Evolutionary conservation across 2,888 invertebrate genomes (phyloP), one percentile per base, ranked within the genome.

Genomic region (Acrobasis repandana): DNA sequence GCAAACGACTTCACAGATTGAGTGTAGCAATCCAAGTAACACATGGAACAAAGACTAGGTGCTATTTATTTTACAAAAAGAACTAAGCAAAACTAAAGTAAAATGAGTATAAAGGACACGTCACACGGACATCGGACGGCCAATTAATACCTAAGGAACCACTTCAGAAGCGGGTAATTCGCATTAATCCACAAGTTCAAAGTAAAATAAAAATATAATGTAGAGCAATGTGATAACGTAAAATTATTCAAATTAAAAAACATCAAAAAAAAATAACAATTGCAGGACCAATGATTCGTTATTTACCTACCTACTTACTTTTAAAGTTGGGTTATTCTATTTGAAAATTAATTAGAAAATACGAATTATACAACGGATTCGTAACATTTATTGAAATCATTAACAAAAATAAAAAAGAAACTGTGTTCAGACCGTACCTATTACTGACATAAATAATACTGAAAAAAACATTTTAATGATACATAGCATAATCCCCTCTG

Each of bases 81-180:
- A 38, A 38, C 38, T 11, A 38, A 38, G 38, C 38, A 1, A 38
- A 38, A 38, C 38, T 38, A 38, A 10, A 38, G 38, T 38, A 38
- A 11, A 38, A 38, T 38, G 38, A 14, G 38, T 11, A 38, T 38
- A 38, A 38, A 10, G 38, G 14, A 38, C 38, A 38, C 38, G 50
- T 58, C 36, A 50, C 49, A 49, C 38, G 14, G 49, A 36, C 58
- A 50, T 9, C 18, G n/a, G n/a, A n/a, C n/a, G n/a, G n/a, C n/a
- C n/a, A n/a, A n/a, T n/a, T n/a, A n/a, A n/a, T 18, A 49, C 33
- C 14, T 9, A 20, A 38, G 38, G 18, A 50, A 36, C 10, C 11
- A 11, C 38, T 58, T 58, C 18, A 50, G 10, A 38, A 14, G 11
- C 38, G 11, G 11, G 38, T 11, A 38, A 38, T 38, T 38, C 38